These are phyloP conservation scores for Drosophila mayaguana DNA, from an alignment of 2,888 invertebrate species.

Conservation along the genomic window DNA sequence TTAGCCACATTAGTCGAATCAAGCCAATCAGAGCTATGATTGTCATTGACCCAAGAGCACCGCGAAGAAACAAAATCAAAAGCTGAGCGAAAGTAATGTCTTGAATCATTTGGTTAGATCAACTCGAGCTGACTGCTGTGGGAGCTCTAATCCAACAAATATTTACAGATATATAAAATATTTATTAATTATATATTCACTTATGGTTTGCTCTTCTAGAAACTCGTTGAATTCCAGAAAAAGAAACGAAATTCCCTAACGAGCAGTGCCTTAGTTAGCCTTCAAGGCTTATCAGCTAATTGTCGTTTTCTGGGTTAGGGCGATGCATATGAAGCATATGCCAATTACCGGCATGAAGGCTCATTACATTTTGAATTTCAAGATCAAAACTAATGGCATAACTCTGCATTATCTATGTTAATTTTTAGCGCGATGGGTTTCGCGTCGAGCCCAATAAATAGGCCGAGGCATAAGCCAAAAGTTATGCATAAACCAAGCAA, in stretches of 20 bases:
- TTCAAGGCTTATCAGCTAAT: constrained; percentile 12
- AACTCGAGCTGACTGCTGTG: not conserved
- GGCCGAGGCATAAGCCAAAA: constrained; percentile 11
- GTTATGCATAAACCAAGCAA: constrained; percentile 35
- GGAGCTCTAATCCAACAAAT: not conserved
- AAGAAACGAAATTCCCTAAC: not conserved
- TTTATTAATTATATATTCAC: not conserved
- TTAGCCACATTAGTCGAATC: not conserved
- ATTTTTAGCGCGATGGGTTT: constrained; percentile 45
- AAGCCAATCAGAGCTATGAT: not conserved
- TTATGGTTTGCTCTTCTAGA: no score
- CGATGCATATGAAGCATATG: constrained; percentile 20
- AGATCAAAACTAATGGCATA: constrained; percentile 76
- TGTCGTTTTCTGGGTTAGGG: constrained; percentile 25
- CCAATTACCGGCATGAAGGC: constrained; percentile 61
- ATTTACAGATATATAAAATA: not conserved
- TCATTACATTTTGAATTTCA: constrained; percentile 62
- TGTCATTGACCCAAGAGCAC: constrained; percentile 14
- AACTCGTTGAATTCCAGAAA: not conserved
- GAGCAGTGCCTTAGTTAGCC: not conserved
- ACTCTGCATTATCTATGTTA: constrained; percentile 65
- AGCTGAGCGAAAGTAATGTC: constrained; percentile 25
- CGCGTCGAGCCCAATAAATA: constrained; percentile 33
- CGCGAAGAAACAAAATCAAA: no score
- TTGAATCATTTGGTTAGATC: not conserved